Conservation (phyloP, 2,113 vertebrate genomes). For the Anhinga anhinga region DNA sequence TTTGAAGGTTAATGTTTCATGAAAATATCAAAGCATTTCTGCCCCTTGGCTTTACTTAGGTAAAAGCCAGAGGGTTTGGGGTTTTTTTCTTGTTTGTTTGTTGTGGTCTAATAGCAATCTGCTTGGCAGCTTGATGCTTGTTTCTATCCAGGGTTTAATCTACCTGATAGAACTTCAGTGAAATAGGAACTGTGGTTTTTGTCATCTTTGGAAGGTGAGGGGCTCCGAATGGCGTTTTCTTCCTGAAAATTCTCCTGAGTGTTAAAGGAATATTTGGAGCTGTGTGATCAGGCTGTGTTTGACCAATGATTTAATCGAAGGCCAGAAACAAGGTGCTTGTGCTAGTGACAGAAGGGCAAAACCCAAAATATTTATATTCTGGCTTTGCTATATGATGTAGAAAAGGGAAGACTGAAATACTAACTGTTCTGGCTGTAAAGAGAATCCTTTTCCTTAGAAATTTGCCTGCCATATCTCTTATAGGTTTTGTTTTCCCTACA, state of each 20-base stretch:
- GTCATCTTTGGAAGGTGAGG: not conserved
- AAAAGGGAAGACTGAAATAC: not conserved
- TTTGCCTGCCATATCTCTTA: not conserved
- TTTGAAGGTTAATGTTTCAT: slow-evolving; percentile 40
- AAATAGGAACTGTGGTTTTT: not conserved
- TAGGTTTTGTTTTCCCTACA: not conserved
- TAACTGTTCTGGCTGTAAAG: not conserved
- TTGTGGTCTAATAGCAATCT: not conserved
- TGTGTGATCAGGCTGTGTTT: not conserved
- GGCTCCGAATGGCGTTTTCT: not conserved
- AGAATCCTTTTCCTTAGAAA: not conserved
- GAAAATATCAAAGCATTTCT: slow-evolving; percentile 6
- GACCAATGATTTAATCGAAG: not conserved
- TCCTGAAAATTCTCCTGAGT: not conserved
- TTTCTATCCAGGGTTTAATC: not conserved
- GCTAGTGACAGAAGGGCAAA: not conserved
- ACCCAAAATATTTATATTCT: not conserved
- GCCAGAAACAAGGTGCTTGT: not conserved
- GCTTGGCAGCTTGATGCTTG: not conserved
- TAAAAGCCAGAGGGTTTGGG: not conserved
- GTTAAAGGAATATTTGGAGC: not conserved
- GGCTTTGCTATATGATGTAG: not conserved
- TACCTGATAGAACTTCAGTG: not conserved
- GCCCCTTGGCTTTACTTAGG: not conserved
- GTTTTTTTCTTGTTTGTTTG: not conserved